These are phyloP conservation scores for Xenus cinereus DNA, from an alignment of 2,113 vertebrate species.

Conservation along the genomic window DNA sequence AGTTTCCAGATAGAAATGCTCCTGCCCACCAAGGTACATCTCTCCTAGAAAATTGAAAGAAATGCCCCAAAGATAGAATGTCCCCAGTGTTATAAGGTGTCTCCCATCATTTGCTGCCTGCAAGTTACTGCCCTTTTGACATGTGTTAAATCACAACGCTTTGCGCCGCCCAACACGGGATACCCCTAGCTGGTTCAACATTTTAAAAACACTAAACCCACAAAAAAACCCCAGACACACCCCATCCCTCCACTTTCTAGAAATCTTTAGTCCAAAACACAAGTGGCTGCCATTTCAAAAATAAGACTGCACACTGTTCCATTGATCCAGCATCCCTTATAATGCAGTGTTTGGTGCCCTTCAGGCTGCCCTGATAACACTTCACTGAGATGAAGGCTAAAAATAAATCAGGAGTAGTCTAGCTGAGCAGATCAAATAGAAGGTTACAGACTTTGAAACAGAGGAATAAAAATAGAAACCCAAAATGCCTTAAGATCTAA, in stretches of 20 bases:
- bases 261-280: neutral
- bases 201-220: neutral
- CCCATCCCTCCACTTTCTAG: neutral
- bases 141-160: neutral
- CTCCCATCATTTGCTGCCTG: neutral
- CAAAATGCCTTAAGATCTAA: neutral
- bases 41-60: constrained; percentile 76
- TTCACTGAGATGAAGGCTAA: neutral
- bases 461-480: neutral
- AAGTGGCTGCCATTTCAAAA: neutral
- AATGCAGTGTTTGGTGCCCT: neutral
- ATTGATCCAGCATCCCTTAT: neutral
- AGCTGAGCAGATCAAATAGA: neutral
- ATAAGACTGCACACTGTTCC: neutral
- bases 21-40: constrained; percentile 91
- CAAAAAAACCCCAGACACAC: neutral
- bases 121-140: neutral
- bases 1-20: constrained; percentile 97
- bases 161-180: neutral
- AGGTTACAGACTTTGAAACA: neutral
- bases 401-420: neutral
- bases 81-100: neutral
- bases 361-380: neutral
- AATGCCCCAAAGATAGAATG: neutral
- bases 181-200: neutral